Base-by-base conservation (phyloP, 2,113 vertebrate genomes). In the Oostethus manadensis region DNA sequence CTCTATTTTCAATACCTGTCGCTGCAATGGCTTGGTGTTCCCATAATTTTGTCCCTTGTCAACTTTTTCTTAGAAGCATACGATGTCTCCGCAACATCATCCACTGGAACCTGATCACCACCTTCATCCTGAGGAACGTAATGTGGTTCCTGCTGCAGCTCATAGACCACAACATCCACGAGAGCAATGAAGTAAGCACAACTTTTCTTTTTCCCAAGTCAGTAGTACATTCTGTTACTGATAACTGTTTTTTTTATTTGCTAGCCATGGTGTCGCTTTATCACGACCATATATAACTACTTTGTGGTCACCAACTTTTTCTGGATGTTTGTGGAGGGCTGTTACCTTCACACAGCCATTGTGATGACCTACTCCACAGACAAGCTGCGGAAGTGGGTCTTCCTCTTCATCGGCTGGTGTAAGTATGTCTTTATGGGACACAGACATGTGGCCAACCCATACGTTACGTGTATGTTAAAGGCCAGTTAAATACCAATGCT, bases 271-370 rank as follows among this genome's bases (percentile, higher is more conserved):
- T 99, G 97, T 79, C 90, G 97, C 50, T 91, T 97, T 29, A 90
- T 98, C 66, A 99, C 95, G 2, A 93, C 95, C 1, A 83, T 97
- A 81, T 99, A 97, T 88, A 99, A 98, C 84, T 99, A 99, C 66
- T 99, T 99, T 61, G 92, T 98, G 89, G 95, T 98, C 83, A 99
- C 97, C 29, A 99, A 98, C 81, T 99, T 99, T 81, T 99, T 98
- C 89, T 99, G 97, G 97, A 99, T 99, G 97, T 98, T 99, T 58
- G 96, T 95, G 43, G 97, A 99, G 81, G 97, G 97, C 65, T 98
- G 95, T 79, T 99, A 98, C 83, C 93, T 99, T 23, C 97, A 99
- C 84, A 98, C 95, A 0, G 97, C 95, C 42, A 94, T 99, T 10
- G 97, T 95, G 50, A 95, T 98, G 96, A 96, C 97, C n/a, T 99